Percentiles rank a stretch among this genome's conserved stretches.
Evolutionary conservation across 2,888 invertebrate species (phyloP).

Genomic region (Eupithecia vulgata): DNA sequence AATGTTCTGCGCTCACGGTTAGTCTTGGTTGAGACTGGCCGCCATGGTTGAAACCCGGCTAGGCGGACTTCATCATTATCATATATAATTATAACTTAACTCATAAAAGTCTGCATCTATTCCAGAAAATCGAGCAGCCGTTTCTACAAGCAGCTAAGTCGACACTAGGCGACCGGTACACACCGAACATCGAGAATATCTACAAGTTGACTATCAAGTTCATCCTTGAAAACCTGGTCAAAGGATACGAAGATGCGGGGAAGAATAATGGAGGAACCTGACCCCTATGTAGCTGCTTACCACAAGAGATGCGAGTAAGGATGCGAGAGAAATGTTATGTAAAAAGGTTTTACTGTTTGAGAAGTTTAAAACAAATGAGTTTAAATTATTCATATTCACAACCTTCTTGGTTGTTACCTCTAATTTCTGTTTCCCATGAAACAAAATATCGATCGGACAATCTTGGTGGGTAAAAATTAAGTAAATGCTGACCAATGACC

Average conservation of each 20-base stretch:
- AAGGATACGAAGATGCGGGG: constrained; percentile 86
- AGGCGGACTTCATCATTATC: too few species aligned
- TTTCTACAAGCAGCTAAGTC: constrained; percentile 93
- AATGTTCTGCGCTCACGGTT: too few species aligned
- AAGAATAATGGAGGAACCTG: constrained; percentile 57
- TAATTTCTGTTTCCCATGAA: not conserved
- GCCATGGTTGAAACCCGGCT: too few species aligned
- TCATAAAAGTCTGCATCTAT: constrained; percentile 44
- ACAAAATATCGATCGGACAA: not conserved
- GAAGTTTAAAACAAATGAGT: not conserved
- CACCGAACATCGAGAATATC: constrained; percentile 94
- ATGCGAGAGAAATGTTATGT: not conserved
- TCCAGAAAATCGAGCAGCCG: constrained; percentile 95
- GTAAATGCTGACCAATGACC: not conserved
- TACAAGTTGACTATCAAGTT: constrained; percentile 95
- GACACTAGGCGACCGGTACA: constrained; percentile 94
- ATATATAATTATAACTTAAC: not conserved
- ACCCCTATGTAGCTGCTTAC: constrained; percentile 27
- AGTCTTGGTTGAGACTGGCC: too few species aligned
- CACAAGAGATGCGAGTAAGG: not conserved
- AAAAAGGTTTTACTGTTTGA: not conserved
- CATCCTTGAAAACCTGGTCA: constrained; percentile 92
- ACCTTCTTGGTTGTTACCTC: not conserved
- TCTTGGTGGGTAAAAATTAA: not conserved
- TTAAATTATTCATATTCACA: not conserved